Evolutionary conservation across 2,888 invertebrate species (phyloP).

Genomic region (Drosophila mettleri): DNA sequence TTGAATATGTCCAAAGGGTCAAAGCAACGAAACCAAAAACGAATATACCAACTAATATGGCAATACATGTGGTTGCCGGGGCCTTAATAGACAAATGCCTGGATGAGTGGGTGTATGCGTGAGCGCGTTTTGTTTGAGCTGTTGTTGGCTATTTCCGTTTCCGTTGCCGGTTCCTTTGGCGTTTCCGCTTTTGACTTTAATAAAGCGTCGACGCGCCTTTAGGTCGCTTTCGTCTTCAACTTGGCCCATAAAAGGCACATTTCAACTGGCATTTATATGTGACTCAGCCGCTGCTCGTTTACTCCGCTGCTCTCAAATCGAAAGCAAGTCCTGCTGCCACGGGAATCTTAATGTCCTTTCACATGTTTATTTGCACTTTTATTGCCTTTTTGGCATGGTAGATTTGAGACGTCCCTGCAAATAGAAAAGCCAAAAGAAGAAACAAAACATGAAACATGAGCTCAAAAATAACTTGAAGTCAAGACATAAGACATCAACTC

Average conservation of each 20-base stretch:
- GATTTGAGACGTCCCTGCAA: conserved; percentile 46
- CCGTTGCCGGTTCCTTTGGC: conserved; percentile 61
- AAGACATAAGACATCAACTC: conserved; percentile 18
- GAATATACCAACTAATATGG: conserved; percentile 20
- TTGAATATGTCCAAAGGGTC: conserved; percentile 54
- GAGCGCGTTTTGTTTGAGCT: conserved; percentile 20
- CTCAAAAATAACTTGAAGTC: conserved; percentile 16
- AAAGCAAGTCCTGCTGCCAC: conserved; percentile 43
- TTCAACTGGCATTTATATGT: conserved; percentile 57
- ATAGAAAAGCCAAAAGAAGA: conserved; percentile 47
- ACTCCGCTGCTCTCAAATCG: conserved; percentile 30
- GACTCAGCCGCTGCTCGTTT: conserved; percentile 17
- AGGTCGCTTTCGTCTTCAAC: conserved; percentile 38
- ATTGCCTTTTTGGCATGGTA: conserved; percentile 49
- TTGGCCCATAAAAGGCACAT: conserved; percentile 72
- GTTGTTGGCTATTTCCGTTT: conserved; percentile 61
- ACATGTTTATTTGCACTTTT: conserved; percentile 77
- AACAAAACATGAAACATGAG: conserved; percentile 42
- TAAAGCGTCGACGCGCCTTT: conserved; percentile 69
- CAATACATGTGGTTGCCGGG: conserved; percentile 23
- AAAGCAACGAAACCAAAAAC: conserved; percentile 49
- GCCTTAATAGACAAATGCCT: conserved; percentile 40
- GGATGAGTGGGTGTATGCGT: conserved; percentile 9
- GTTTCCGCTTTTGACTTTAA: conserved; percentile 69
- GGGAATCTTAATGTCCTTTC: conserved; percentile 70